phyloP scores from a whole-genome alignment of 2,888 invertebrate species.

The Leptogaster cylindrica region DNA sequence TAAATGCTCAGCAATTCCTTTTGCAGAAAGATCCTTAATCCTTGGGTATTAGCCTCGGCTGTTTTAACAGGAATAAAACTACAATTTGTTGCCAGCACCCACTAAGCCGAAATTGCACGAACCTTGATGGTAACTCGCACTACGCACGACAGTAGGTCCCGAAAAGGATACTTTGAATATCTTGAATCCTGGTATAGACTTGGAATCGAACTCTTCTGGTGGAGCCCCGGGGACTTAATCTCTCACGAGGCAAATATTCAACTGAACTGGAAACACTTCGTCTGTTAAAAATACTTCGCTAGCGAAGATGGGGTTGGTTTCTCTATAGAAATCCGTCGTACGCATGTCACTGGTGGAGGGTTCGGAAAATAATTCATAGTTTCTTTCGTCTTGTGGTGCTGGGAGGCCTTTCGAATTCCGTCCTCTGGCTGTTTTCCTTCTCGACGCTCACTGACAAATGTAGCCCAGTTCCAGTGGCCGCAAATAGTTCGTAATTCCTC shows the following conservation, averaged over 20 bases:
- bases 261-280: slow-evolving; percentile 14
- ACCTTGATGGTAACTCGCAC: background rate
- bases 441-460: background rate
- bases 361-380: slow-evolving; percentile 23
- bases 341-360: slow-evolving; percentile 15
- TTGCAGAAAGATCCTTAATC: background rate
- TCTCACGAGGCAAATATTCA: slow-evolving; percentile 20
- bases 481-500: slow-evolving; percentile 36
- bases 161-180: background rate
- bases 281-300: slow-evolving; percentile 16
- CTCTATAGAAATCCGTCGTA: background rate
- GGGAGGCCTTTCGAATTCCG: slow-evolving; percentile 11
- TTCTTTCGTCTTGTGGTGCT: slow-evolving; percentile 22
- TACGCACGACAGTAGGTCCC: background rate
- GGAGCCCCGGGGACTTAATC: background rate
- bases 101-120: slow-evolving; percentile 13
- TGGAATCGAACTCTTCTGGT: background rate
- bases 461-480: slow-evolving; percentile 8
- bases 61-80: slow-evolving; percentile 9
- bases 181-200: no score
- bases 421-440: background rate
- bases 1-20: slow-evolving; percentile 13
- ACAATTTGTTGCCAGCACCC: background rate
- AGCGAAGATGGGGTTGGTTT: background rate
- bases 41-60: slow-evolving; percentile 7